Base-by-base conservation (phyloP, 2,113 vertebrate genomes). In the Aphyosemion australe region DNA sequence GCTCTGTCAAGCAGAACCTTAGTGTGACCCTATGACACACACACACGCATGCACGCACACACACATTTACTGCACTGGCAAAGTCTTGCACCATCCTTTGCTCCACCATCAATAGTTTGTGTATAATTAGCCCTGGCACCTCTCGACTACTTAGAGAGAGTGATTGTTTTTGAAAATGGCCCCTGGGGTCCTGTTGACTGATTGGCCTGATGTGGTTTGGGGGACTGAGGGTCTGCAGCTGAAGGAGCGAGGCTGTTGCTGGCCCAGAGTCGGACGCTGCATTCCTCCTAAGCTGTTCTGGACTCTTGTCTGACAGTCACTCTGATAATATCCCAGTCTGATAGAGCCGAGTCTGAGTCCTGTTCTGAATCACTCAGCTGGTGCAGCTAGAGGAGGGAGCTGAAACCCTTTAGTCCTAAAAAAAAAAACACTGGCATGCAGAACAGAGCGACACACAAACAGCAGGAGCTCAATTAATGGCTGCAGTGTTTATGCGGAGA, bases 91-190 rank as follows among this genome's bases (percentile, higher is more conserved):
- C 81, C 82, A 78, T 76, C 82, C 80, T 68, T 78, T 52, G 80
- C 84, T 80, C 63, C 78, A 89, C 84, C 91, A 91, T 92, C 88
- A 88, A 88, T 86, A 91, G 90, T 90, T 91, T 91, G 91, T 92
- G 92, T 93, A 93, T 92, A 93, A 93, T 94, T 93, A 93, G 92
- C 89, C 61, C 80, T 90, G 90, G 86, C 91, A 93, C 89, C 88
- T 92, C 91, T 89, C 71, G 74, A 90, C 89, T 90, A 90, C 89
- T 93, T 91, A 89, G 79, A 88, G 85, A 90, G 88, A 91, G 86
- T 88, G 89, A 89, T 92, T 91, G 89, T 90, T 92, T 91, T 91
- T 79, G 67, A 91, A 90, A 91, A 90, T 80, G 86, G 84, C 77
- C 88, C 84, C 85, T 77, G 72, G 81, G 87, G 89, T 84, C 87